These are phyloP conservation scores for Phymatocera aterrima DNA, from an alignment of 2,888 invertebrate species.

Conservation along the genomic window DNA sequence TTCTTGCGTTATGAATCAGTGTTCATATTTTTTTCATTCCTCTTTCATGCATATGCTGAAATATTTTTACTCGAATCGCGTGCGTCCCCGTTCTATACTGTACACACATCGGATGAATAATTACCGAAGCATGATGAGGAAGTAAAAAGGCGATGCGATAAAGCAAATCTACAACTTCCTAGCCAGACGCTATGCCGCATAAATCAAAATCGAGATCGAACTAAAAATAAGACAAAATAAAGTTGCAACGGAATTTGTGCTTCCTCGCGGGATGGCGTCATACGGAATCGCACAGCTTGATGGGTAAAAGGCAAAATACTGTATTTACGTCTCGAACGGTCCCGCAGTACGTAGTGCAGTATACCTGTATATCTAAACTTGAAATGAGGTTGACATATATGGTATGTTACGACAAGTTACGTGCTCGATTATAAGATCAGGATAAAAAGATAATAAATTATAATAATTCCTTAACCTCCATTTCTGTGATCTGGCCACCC, in stretches of 20 bases:
- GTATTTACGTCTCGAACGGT: conserved; percentile 36
- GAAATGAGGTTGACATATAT: conserved; percentile 29
- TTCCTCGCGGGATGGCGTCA: neutral
- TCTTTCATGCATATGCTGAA: neutral
- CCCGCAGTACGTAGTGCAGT: conserved; percentile 21
- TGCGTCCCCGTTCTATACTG: too few relatives aligned
- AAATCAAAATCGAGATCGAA: neutral
- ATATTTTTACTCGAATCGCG: neutral
- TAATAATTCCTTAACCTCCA: neutral
- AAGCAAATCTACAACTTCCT: too few relatives aligned
- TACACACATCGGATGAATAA: neutral
- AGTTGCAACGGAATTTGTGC: neutral
- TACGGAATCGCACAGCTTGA: neutral
- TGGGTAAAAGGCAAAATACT: conserved; percentile 21
- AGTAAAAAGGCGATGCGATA: neutral
- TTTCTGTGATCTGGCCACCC: neutral
- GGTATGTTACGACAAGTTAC: neutral
- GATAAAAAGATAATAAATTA: neutral
- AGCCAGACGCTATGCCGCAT: neutral
- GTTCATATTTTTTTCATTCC: neutral
- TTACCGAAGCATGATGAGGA: neutral
- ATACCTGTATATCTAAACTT: neutral
- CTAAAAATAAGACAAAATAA: conserved; percentile 3
- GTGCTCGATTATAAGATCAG: neutral
- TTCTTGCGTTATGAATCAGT: neutral